Evolutionary conservation across 2,113 vertebrate species (phyloP).

Genomic region (Trematocara nigrifrons): DNA sequence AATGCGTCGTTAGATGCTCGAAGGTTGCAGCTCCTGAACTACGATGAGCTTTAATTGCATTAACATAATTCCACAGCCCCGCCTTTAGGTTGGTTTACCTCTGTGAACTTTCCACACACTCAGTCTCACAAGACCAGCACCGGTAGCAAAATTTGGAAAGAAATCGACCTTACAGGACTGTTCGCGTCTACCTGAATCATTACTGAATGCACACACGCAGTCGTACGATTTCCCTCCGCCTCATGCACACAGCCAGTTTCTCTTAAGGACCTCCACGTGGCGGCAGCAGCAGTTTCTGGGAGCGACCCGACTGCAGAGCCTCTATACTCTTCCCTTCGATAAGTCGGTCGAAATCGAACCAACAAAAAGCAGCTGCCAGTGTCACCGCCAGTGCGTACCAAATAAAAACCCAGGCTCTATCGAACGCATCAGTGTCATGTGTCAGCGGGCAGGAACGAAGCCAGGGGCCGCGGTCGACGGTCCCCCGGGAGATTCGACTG

Average conservation of each 20-base stretch:
- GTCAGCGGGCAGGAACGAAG: neutral
- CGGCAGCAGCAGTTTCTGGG: neutral
- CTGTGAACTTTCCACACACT: neutral
- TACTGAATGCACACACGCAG: neutral
- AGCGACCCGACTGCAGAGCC: neutral
- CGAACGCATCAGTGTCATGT: constrained; percentile 12
- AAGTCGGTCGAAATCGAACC: neutral
- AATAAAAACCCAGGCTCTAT: constrained; percentile 50
- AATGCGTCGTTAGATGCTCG: neutral
- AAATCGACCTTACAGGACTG: neutral
- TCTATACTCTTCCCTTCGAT: neutral
- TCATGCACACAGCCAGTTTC: neutral
- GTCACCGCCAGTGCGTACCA: constrained; percentile 58
- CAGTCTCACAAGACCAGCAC: neutral
- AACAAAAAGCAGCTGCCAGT: constrained; percentile 54
- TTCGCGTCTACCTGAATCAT: neutral
- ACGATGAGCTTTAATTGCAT: neutral
- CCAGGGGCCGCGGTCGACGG: neutral
- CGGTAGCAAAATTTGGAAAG: neutral
- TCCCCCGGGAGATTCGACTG: constrained; percentile 25
- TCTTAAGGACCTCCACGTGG: constrained; percentile 20
- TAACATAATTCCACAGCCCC: neutral
- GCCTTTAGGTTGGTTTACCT: neutral
- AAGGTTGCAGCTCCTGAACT: neutral
- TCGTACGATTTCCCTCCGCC: neutral